Evolutionary conservation across 2,888 invertebrate species (phyloP).

Genomic region (Trichopoda pennipes): DNA sequence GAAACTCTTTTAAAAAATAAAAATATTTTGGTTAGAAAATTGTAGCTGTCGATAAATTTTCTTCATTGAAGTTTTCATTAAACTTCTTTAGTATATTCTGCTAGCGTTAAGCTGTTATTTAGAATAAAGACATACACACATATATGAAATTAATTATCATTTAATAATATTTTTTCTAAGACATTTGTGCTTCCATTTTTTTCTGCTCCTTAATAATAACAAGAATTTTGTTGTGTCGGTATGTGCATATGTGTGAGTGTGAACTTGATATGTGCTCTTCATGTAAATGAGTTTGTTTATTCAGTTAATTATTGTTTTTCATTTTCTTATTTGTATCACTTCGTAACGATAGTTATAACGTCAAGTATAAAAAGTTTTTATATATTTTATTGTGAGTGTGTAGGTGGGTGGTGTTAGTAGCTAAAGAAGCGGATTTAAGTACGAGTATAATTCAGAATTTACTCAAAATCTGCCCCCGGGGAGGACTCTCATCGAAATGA

Average conservation of each 20-base stretch:
- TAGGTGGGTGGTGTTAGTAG: constrained; percentile 1
- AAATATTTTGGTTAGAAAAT: no score
- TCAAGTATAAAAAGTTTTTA: constrained; percentile 13
- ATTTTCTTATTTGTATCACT: constrained; percentile 29
- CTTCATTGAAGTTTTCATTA: no score
- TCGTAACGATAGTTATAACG: constrained; percentile 39
- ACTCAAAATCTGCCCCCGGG: no score
- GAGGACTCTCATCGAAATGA: no score
- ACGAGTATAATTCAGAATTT: no score
- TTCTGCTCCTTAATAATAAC: neutral
- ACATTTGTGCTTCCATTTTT: constrained; percentile 2
- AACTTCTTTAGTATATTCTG: neutral
- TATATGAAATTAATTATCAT: constrained; percentile 63
- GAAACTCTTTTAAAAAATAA: no score
- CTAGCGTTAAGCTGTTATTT: constrained; percentile 44
- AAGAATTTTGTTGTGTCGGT: neutral
- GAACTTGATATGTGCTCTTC: constrained; percentile 11
- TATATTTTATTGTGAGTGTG: neutral
- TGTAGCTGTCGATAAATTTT: no score
- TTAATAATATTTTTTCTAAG: constrained; percentile 52
- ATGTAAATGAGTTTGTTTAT: constrained; percentile 55
- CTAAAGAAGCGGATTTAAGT: neutral
- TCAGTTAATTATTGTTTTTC: constrained; percentile 46
- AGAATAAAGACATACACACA: no score
- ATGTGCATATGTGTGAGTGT: neutral